Conservation (phyloP, 2,113 vertebrate species). For the Oophaga pumilio region DNA sequence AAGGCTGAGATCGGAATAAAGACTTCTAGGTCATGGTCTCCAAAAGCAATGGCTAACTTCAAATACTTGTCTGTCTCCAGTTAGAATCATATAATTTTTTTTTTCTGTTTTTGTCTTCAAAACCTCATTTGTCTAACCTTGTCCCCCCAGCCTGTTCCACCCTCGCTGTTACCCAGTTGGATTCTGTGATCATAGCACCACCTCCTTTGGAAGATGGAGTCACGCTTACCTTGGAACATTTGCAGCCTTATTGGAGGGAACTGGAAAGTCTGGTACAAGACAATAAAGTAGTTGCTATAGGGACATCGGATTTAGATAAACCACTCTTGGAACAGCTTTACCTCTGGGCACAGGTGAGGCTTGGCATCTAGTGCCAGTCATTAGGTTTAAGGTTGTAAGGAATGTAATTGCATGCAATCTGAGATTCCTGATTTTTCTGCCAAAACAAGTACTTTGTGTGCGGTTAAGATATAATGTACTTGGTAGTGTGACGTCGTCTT, state of each 20-base stretch:
- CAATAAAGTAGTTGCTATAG: conserved; percentile 88
- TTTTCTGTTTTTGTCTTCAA: too few relatives aligned
- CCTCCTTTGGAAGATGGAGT: conserved; percentile 79
- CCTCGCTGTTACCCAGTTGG: conserved; percentile 88
- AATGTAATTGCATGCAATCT: too few relatives aligned
- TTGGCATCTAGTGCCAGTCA: background rate
- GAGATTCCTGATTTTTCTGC: background rate
- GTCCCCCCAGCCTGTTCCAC: conserved; percentile 78
- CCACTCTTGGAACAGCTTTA: conserved; percentile 90
- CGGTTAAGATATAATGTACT: background rate
- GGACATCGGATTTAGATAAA: conserved; percentile 96
- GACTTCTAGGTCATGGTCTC: too few relatives aligned
- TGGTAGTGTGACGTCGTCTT: background rate
- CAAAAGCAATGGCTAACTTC: too few relatives aligned
- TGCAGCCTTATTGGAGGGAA: conserved; percentile 91
- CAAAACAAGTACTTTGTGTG: background rate
- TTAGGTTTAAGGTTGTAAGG: background rate
- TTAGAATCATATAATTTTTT: too few relatives aligned
- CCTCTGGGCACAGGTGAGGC: conserved; percentile 91
- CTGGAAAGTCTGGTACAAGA: conserved; percentile 86
- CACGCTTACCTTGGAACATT: conserved; percentile 80
- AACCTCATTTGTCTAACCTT: conserved; percentile 49
- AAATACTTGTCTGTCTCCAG: too few relatives aligned
- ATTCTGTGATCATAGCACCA: conserved; percentile 93
- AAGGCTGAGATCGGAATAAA: too few relatives aligned